phyloP scores from a whole-genome alignment of 2,888 invertebrate genomes.

The Pharmacophagus antenor region DNA sequence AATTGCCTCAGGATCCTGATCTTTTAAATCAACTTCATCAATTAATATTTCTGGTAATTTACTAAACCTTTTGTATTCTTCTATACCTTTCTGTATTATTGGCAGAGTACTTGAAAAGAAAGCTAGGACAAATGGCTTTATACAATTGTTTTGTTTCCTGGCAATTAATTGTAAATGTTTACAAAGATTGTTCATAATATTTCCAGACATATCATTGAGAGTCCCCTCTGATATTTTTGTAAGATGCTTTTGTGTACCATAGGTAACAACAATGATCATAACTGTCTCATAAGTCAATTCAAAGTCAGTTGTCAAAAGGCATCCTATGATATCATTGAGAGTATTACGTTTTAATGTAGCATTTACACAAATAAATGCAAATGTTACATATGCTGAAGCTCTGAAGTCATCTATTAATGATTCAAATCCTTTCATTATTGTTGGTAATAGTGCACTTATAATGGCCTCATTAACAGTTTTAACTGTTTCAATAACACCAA shows the following conservation, averaged over 20 bases:
- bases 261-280: slow-evolving; percentile 85
- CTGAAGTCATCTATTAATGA: slow-evolving; percentile 86
- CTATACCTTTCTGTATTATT: slow-evolving; percentile 71
- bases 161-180: slow-evolving; percentile 50
- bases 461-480: slow-evolving; percentile 82
- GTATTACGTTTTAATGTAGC: slow-evolving; percentile 82
- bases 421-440: slow-evolving; percentile 85
- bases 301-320: slow-evolving; percentile 60
- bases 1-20: slow-evolving; percentile 74
- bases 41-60: slow-evolving; percentile 81
- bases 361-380: slow-evolving; percentile 85
- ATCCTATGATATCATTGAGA: slow-evolving; percentile 81
- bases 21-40: slow-evolving; percentile 80
- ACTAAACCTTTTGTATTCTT: slow-evolving; percentile 70
- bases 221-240: slow-evolving; percentile 75
- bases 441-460: slow-evolving; percentile 85
- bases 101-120: slow-evolving; percentile 78
- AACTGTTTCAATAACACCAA: slow-evolving; percentile 84
- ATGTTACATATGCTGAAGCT: slow-evolving; percentile 87
- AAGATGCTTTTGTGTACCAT: slow-evolving; percentile 82
- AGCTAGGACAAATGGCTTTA: slow-evolving; percentile 79
- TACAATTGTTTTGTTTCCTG: slow-evolving; percentile 73
- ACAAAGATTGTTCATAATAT: slow-evolving; percentile 59
- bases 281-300: slow-evolving; percentile 80
- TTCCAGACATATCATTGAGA: slow-evolving; percentile 68